Evolutionary conservation across 2,888 invertebrate species (phyloP).

Genomic region (Brassicogethes aeneus): DNA sequence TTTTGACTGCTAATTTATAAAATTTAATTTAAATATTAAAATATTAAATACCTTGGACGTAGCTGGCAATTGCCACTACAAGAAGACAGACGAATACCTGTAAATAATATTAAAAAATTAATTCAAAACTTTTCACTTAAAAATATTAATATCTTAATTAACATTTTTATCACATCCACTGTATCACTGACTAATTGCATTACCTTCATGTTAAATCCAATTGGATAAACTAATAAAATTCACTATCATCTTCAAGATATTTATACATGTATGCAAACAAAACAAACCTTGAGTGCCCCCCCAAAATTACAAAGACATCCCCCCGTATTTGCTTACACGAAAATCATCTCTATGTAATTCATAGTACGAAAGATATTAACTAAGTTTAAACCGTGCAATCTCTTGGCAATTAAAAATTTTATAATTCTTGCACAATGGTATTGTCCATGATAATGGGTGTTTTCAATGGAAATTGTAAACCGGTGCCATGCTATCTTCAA

Average conservation of each 20-base stretch:
- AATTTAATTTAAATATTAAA: not conserved
- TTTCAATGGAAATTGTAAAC: too few species aligned
- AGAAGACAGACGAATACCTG: constrained; percentile 30
- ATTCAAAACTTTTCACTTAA: constrained; percentile 4
- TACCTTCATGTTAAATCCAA: constrained; percentile 15
- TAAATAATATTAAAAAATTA: constrained; percentile 16
- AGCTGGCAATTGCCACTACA: constrained; percentile 21
- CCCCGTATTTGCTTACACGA: not conserved
- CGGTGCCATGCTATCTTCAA: too few species aligned
- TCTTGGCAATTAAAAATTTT: not conserved
- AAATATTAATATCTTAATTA: too few species aligned
- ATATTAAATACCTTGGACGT: constrained; percentile 14
- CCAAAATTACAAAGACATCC: not conserved
- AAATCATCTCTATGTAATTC: not conserved
- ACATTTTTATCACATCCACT: too few species aligned
- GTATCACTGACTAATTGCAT: too few species aligned
- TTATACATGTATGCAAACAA: not conserved
- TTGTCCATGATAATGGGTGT: not conserved
- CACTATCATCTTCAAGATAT: not conserved
- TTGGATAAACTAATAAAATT: constrained; percentile 12
- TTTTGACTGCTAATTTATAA: too few species aligned
- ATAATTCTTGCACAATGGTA: not conserved
- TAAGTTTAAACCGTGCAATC: not conserved
- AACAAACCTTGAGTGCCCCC: not conserved
- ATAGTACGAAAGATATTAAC: not conserved